phyloP scores from a whole-genome alignment of 2,113 vertebrate species.

The Phylloscopus trochiloides region DNA sequence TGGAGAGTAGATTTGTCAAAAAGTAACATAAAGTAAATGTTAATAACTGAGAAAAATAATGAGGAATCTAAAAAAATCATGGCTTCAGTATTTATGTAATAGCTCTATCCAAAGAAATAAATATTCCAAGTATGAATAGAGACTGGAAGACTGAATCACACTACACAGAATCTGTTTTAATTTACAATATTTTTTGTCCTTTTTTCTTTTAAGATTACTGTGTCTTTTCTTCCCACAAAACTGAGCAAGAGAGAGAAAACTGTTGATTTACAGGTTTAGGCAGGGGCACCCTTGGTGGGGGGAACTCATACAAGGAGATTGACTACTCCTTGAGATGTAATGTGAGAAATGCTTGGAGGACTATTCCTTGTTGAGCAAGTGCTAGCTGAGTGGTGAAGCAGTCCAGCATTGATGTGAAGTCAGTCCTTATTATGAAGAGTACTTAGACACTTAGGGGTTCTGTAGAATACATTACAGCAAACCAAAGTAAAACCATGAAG shows the following conservation, averaged over 20 bases:
- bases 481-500: background rate
- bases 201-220: background rate
- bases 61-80: background rate
- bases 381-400: background rate
- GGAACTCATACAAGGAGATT: background rate
- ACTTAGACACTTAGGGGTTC: background rate
- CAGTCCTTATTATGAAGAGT: background rate
- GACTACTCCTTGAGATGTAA: background rate
- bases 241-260: background rate
- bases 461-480: background rate
- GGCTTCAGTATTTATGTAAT: background rate
- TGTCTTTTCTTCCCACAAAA: background rate
- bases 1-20: background rate
- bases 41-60: background rate
- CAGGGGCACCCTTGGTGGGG: background rate
- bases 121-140: background rate
- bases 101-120: background rate
- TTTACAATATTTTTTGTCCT: background rate
- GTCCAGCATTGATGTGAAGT: background rate
- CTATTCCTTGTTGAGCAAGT: background rate
- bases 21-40: background rate
- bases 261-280: background rate
- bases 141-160: background rate
- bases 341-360: background rate
- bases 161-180: background rate